These are phyloP conservation scores for Ophioninae sp. DNA, from an alignment of 2,888 invertebrate genomes.

Conservation along the genomic window DNA sequence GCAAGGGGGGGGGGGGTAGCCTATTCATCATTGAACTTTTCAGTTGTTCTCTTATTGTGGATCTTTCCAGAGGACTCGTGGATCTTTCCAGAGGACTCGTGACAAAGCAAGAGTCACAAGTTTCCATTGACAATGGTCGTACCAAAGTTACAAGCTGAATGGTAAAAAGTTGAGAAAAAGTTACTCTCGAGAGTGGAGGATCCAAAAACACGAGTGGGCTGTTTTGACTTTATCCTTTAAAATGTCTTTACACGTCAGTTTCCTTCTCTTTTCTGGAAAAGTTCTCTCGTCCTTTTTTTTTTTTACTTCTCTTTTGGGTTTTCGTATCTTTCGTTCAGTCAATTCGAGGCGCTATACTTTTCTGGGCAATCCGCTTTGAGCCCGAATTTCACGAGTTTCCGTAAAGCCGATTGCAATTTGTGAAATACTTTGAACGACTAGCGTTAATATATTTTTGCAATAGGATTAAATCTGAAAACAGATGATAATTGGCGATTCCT, in stretches of 20 bases:
- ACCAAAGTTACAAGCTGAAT: conserved; percentile 34
- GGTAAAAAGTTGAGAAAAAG: conserved; percentile 43
- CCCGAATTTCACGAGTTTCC: background rate
- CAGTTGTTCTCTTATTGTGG: conserved; percentile 28
- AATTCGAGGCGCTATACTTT: conserved; percentile 7
- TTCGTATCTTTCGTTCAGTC: background rate
- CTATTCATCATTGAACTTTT: conserved; percentile 34
- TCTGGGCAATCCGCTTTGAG: conserved; percentile 10
- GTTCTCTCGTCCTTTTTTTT: conserved; percentile 40
- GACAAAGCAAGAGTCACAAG: conserved; percentile 35
- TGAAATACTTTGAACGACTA: no score
- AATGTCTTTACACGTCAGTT: conserved; percentile 11
- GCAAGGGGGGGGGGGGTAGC: no score
- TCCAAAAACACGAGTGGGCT: conserved; percentile 22
- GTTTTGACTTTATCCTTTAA: conserved; percentile 22
- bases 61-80: no score
- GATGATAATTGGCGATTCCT: no score
- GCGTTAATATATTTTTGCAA: no score
- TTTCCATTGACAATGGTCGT: conserved; percentile 52
- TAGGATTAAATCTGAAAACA: no score
- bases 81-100: conserved; percentile 7
- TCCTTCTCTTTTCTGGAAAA: conserved; percentile 20
- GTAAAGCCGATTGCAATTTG: no score
- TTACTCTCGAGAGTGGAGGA: conserved; percentile 18
- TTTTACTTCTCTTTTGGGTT: conserved; percentile 13